phyloP scores from a whole-genome alignment of 2,888 invertebrate genomes.

The Amphipoea lucens region DNA sequence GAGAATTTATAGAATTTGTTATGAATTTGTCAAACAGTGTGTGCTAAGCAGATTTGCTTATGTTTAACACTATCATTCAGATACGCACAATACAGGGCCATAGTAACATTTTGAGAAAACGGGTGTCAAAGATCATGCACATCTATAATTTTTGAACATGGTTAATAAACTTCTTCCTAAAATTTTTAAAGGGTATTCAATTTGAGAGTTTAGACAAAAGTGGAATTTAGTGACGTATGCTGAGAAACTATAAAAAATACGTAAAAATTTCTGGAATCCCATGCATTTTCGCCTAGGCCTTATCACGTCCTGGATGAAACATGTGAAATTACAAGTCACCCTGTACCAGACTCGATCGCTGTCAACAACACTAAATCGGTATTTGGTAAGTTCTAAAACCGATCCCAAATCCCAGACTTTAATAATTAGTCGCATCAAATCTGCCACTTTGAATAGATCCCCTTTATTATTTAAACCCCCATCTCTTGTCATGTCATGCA shows the following conservation, averaged over 20 bases:
- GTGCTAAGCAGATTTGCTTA: not conserved
- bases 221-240: not conserved
- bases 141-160: not conserved
- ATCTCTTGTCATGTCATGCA: constrained; percentile 77
- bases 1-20: not conserved
- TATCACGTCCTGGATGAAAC: not conserved
- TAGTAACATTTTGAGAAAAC: too few species aligned
- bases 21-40: not conserved
- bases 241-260: not conserved
- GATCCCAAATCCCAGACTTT: constrained; percentile 51
- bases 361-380: not conserved
- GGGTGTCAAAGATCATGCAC: not conserved
- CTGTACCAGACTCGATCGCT: not conserved
- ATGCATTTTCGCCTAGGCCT: too few species aligned
- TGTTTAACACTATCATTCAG: not conserved
- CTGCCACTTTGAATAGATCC: constrained; percentile 66
- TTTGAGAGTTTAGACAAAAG: not conserved
- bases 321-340: not conserved
- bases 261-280: not conserved
- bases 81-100: too few species aligned
- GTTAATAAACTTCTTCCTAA: not conserved
- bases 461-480: constrained; percentile 77
- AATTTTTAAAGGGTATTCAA: not conserved
- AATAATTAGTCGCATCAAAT: constrained; percentile 72
- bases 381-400: constrained; percentile 24